phyloP scores from a whole-genome alignment of 2,888 invertebrate species.

The Galeopsomyia nigrocyanea region DNA sequence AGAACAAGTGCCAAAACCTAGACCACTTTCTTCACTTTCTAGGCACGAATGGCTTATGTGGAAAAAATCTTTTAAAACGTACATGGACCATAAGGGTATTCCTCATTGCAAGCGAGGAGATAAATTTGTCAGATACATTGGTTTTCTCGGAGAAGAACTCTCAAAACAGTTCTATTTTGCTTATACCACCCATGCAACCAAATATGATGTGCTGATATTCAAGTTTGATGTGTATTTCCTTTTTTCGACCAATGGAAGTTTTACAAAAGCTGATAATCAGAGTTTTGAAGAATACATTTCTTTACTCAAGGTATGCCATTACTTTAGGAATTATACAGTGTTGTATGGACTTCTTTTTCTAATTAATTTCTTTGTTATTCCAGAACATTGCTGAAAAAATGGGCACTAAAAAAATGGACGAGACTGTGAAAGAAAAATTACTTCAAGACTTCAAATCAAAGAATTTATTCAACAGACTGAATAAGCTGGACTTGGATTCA shows the following conservation, averaged over 20 bases:
- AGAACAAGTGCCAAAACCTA: not conserved
- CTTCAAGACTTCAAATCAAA: constrained; percentile 13
- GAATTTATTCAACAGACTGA: not conserved
- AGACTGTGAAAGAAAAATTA: constrained; percentile 15
- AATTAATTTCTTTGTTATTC: not conserved
- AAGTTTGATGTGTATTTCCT: constrained; percentile 6
- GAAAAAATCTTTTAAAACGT: not conserved
- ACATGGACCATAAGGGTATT: not conserved
- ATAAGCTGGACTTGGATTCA: not conserved
- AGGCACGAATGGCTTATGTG: not conserved
- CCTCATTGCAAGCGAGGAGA: not conserved
- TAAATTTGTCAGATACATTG: constrained; percentile 11
- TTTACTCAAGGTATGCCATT: not conserved
- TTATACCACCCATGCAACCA: not conserved
- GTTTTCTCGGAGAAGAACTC: constrained; percentile 13
- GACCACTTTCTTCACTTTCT: not conserved
- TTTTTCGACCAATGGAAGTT: not conserved
- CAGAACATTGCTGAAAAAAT: not conserved
- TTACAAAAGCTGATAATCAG: not conserved
- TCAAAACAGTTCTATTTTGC: not conserved
- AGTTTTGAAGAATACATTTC: not conserved
- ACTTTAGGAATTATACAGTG: not conserved
- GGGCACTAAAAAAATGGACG: not conserved
- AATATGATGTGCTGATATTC: not conserved
- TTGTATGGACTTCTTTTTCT: not conserved